phyloP scores from a whole-genome alignment of 64 coral and sea anemone genomes.

The Acropora tenuis region DNA sequence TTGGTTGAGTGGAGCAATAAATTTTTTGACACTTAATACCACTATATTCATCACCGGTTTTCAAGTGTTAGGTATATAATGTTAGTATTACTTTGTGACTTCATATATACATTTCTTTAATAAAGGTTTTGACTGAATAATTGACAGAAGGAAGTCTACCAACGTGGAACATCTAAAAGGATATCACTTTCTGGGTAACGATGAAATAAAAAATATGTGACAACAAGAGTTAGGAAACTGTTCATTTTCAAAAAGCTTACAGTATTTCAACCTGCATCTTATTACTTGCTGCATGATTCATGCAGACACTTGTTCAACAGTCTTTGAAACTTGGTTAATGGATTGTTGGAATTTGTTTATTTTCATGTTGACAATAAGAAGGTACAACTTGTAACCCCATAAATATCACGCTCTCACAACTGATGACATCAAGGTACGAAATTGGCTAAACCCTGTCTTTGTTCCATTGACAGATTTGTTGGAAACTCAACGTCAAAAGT shows the following conservation, averaged over 20 bases:
- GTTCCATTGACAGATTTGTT: conserved; percentile 78
- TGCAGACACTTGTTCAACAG: background rate
- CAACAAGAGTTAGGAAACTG: background rate
- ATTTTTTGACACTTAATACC: too few relatives aligned
- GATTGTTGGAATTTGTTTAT: background rate
- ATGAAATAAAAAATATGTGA: background rate
- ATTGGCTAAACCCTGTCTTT: conserved; percentile 71
- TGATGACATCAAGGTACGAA: background rate
- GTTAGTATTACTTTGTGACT: background rate
- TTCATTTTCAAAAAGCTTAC: too few relatives aligned
- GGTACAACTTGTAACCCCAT: background rate
- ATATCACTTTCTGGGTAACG: background rate
- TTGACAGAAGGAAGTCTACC: background rate
- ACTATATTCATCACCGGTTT: too few relatives aligned
- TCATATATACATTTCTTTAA: background rate
- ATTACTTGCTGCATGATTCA: background rate
- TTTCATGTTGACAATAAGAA: background rate
- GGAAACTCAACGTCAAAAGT: conserved; percentile 93
- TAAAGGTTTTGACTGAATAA: background rate
- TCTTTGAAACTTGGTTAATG: background rate
- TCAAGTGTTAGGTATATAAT: too few relatives aligned
- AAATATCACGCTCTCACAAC: background rate
- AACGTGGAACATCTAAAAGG: background rate
- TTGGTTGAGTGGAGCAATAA: background rate
- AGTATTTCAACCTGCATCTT: too few relatives aligned